Evolutionary conservation across 2,797 vertebrate species (phyloP), one percentile per base, ranked within the genome.

Genomic region (Sebastes iracundus): DNA sequence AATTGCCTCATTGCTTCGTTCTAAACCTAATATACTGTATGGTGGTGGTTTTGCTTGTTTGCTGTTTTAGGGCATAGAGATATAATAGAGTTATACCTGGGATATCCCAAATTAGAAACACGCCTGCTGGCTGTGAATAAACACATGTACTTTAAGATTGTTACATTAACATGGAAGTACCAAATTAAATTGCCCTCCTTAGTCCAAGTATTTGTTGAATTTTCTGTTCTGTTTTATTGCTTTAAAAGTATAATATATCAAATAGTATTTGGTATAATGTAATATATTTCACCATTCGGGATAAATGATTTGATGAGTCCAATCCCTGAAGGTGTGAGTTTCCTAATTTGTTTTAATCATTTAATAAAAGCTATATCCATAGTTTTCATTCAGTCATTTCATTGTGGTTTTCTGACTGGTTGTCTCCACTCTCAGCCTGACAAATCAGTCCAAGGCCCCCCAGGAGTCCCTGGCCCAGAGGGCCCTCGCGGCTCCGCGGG

Each of bases 361-460:
- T 46, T 46, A 46, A 46, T 64, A 11, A 52, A 67, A 27, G 2
- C 7, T 25, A 11, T 16, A 63, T 27, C 22, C 4, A 25, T 38
- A 35, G 2, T 23, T 59, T 65, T 4, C 1, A 46, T 60, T 16
- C 3, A 46, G 5, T 63, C 2, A 5, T 60, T 69, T 46, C 2
- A 25, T 13, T 75, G 20, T 9, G 3, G 42, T 58, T 71, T 60
- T 7, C 38, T 88, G 72, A 93, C 73, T 84, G 20, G 22, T 63
- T 80, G 27, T 80, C 13, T 76, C 77, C 13, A 79, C 64, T 75
- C 75, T 68, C 81, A 96, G 96, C 95, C 96, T n/a, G 96, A 96
- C 55, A 96, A 90, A 84, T 91, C 93, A 30, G 18, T 96, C 70
- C 95, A 93, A 80, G 96, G 96, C 2, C 95, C 95, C 30, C 92